A percentile compares a stretch with the other conserved stretches of the same genome.
phyloP scores from a whole-genome alignment of 2,797 vertebrate species.

The Pachyuromys duprasi region DNA sequence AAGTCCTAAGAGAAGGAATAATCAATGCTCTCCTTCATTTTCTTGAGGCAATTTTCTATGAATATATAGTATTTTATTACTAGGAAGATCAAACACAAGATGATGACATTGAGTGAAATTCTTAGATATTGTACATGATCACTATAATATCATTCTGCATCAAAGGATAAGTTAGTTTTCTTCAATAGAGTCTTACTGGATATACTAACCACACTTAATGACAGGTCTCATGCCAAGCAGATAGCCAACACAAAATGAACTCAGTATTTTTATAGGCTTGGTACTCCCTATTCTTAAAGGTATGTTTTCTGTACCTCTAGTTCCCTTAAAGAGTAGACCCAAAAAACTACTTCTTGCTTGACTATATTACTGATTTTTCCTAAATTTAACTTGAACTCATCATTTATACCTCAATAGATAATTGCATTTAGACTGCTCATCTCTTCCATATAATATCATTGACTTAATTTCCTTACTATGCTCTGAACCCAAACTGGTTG shows the following conservation, averaged over 20 bases:
- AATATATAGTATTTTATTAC: slow-evolving; percentile 1
- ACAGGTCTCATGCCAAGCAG: too few relatives aligned
- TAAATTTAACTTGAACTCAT: background rate
- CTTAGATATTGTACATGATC: background rate
- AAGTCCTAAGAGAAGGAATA: background rate
- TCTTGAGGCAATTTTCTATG: background rate
- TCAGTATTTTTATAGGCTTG: background rate
- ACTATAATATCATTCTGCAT: too few relatives aligned
- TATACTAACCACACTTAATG: too few relatives aligned
- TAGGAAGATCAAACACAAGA: background rate
- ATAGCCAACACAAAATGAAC: too few relatives aligned
- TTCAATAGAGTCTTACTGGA: too few relatives aligned
- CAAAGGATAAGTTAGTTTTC: too few relatives aligned
- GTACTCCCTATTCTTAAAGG: background rate
- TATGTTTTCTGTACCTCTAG: background rate
- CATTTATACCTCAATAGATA: background rate
- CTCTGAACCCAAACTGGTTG: background rate
- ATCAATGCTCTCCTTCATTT: background rate
- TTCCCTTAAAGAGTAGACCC: background rate
- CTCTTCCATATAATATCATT: background rate
- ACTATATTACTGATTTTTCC: background rate
- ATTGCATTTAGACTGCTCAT: background rate
- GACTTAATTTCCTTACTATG: background rate
- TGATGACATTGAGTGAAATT: background rate
- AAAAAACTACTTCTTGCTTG: background rate